Conservation (phyloP, 2,113 vertebrate species). For the Mustela nigripes region DNA sequence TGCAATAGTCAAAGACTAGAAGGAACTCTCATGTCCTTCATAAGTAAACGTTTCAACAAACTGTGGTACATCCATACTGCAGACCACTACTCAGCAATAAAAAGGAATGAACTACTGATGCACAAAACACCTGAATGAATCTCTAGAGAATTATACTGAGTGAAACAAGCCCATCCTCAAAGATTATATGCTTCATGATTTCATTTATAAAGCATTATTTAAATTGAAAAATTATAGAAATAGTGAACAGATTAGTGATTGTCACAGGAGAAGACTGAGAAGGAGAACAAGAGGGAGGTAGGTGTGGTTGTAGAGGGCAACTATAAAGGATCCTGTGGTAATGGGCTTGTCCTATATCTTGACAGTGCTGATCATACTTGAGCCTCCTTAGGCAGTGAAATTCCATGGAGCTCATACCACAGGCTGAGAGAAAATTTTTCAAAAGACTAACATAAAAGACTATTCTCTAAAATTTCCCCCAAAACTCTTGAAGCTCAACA, state of each 20-base stretch:
- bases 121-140: background rate
- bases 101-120: background rate
- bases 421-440: background rate
- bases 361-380: background rate
- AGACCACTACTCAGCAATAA: background rate
- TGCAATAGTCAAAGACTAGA: background rate
- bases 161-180: background rate
- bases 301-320: background rate
- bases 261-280: background rate
- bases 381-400: background rate
- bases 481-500: background rate
- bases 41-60: background rate
- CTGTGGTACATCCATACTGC: background rate
- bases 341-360: background rate
- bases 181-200: background rate
- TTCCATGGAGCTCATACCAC: background rate
- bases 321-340: background rate
- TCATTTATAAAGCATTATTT: background rate
- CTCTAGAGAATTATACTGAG: background rate
- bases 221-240: background rate
- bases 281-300: background rate
- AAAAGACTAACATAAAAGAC: background rate
- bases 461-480: background rate
- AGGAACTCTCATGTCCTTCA: background rate
- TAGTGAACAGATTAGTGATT: background rate